Evolutionary conservation across 2,888 invertebrate species (phyloP).

Genomic region (Salticus scenicus): DNA sequence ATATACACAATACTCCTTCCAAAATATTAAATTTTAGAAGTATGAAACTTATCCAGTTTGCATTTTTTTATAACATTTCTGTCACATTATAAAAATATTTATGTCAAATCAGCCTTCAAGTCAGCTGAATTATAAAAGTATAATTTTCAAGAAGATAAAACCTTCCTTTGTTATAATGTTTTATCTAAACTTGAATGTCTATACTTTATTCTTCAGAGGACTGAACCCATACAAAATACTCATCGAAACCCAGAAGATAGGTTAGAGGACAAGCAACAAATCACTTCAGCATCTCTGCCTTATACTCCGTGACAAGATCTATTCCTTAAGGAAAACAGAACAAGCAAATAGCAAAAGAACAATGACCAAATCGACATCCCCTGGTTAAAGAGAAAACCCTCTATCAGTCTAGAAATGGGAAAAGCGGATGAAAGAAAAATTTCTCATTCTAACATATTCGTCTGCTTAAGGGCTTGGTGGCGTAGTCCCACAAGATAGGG

Average conservation of each 20-base stretch:
- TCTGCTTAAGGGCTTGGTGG: conserved; percentile 65
- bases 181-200: no score
- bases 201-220: no score
- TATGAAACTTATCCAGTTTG: no score
- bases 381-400: conserved; percentile 68
- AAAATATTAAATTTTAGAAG: no score
- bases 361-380: conserved; percentile 54
- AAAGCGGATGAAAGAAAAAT: conserved; percentile 38
- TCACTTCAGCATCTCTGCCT: not conserved
- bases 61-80: no score
- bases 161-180: no score
- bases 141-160: no score
- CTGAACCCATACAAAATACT: not conserved
- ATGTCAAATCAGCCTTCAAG: no score
- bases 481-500: conserved; percentile 62
- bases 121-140: no score
- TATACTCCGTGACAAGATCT: not conserved
- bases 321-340: not conserved
- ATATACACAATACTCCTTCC: no score
- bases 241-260: not conserved
- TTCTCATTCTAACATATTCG: conserved; percentile 69
- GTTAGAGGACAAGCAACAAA: not conserved
- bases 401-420: conserved; percentile 57
- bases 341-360: conserved; percentile 37
- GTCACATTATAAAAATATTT: no score